Evolutionary conservation across 2,113 vertebrate species (phyloP), one percentile per base, ranked within the genome.

Genomic region (Rhodinocichla rosea): DNA sequence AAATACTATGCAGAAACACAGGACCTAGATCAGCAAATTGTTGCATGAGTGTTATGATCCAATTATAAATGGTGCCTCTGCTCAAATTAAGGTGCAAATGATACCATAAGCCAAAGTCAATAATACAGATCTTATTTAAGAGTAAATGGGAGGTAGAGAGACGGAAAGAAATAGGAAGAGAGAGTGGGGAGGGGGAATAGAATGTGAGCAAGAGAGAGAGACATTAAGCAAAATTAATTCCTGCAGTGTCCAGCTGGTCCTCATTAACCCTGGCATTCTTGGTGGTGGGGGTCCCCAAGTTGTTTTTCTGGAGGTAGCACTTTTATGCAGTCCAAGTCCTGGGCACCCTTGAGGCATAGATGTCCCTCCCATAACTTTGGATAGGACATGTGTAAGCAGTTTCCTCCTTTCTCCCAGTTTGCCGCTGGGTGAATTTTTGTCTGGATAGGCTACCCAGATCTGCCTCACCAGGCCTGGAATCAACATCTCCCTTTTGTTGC

Each of bases 281-380:
- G 26, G 32, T 35, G 44, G 13, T 35, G 11, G 37, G 9, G 13
- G 13, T 42, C 10, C 4, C 21, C 0, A 1, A 21, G 26, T 30
- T 15, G 1, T 21, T 59, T n/a, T 52, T 52, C 37, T 52, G 27
- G 26, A 77, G 21, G 26, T 22, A 44, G 1, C 9, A 18, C 3
- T 15, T 59, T 18, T 33, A 19, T 19, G 3, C 3, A 19, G 45
- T 13, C 39, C 27, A 33, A 19, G 45, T 37, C 27, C 22, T 28
- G 27, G 37, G 9, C 19, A 76, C 10, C 13, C 27, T 21, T 7
- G 3, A 30, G 37, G 4, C 3, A 2, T 19, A 37, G 37, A 52
- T 28, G 8, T 11, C 15, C 6, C 15, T 60, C 11, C 33, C 45
- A 52, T 23, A 44, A 22, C 11, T 68, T 52, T 37, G 27, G 22